These are phyloP conservation scores for Oreochromis tanganicae DNA, from an alignment of 2,113 vertebrate genomes.

Conservation along the genomic window DNA sequence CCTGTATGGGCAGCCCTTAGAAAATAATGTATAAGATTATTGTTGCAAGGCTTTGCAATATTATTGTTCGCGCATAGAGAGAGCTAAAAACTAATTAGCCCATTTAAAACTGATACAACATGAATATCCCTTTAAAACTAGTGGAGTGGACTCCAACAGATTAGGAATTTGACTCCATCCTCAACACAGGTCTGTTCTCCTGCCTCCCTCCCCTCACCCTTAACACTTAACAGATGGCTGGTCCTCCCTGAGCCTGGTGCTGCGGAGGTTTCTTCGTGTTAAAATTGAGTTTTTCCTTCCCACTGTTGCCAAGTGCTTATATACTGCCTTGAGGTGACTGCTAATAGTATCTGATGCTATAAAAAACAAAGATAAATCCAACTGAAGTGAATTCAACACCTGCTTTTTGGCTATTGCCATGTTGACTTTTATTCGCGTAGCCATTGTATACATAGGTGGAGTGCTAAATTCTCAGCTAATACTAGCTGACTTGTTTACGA, in stretches of 20 bases:
- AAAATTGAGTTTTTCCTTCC: neutral
- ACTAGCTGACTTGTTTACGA: neutral
- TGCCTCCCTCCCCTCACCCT: neutral
- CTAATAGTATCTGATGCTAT: neutral
- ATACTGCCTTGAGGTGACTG: neutral
- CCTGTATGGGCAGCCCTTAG: neutral
- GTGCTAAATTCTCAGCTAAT: neutral
- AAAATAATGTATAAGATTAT: neutral
- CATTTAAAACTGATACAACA: neutral
- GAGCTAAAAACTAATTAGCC: neutral
- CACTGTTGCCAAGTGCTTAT: neutral
- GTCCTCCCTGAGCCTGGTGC: neutral
- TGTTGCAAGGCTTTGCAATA: neutral
- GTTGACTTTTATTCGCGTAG: neutral
- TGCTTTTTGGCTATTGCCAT: neutral
- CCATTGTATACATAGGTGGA: neutral
- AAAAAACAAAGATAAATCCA: neutral
- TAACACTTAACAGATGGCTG: neutral
- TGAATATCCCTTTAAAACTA: neutral
- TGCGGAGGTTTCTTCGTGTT: rapidly evolving
- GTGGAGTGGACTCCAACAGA: neutral
- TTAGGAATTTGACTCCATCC: neutral
- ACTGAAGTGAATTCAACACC: neutral
- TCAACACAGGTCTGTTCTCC: neutral
- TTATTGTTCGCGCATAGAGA: neutral